A percentile compares a stretch with the other conserved stretches of the same genome.
phyloP scores from a whole-genome alignment of 1,140 invertebrate genomes.

The Sinonovacula constricta region DNA sequence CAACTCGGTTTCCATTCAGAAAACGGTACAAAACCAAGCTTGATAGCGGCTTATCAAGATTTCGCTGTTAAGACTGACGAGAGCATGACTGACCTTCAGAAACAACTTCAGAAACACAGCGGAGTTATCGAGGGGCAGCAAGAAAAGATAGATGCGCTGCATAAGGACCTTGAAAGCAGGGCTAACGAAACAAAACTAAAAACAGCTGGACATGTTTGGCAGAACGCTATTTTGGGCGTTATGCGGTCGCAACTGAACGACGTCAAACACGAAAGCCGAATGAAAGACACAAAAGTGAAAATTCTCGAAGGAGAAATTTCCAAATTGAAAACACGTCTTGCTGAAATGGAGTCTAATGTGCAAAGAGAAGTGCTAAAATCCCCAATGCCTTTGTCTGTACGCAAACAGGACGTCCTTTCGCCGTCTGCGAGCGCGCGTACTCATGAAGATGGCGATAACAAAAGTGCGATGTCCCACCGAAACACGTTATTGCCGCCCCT shows the following conservation, averaged over 20 bases:
- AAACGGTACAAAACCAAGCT: slow-evolving; percentile 28
- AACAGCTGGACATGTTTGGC: slow-evolving; percentile 37
- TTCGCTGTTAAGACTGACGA: slow-evolving; percentile 48
- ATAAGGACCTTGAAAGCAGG: slow-evolving; percentile 41
- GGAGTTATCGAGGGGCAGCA: slow-evolving; percentile 43
- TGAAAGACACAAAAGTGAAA: slow-evolving; percentile 45
- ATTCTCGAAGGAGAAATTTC: slow-evolving; percentile 24
- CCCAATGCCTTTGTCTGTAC: not conserved
- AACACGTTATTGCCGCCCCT: slow-evolving; percentile 30
- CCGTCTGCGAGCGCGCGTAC: not conserved
- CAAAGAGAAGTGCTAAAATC: not conserved
- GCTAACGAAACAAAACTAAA: slow-evolving; percentile 28
- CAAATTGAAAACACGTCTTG: slow-evolving; percentile 38
- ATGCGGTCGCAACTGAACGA: slow-evolving; percentile 46
- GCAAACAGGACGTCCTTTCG: not conserved
- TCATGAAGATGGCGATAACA: slow-evolving; percentile 17
- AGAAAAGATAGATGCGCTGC: slow-evolving; percentile 26
- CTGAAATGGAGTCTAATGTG: slow-evolving; percentile 14
- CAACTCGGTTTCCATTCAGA: slow-evolving; percentile 29
- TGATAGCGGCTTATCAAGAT: slow-evolving; percentile 43
- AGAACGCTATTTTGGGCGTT: slow-evolving; percentile 38
- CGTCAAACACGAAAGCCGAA: slow-evolving; percentile 43
- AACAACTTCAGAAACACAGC: slow-evolving; percentile 29
- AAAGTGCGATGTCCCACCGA: not conserved
- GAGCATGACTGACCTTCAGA: slow-evolving; percentile 23